These are phyloP conservation scores for Pseudobourletiella spinata DNA, from an alignment of 1,140 invertebrate species.

Conservation along the genomic window DNA sequence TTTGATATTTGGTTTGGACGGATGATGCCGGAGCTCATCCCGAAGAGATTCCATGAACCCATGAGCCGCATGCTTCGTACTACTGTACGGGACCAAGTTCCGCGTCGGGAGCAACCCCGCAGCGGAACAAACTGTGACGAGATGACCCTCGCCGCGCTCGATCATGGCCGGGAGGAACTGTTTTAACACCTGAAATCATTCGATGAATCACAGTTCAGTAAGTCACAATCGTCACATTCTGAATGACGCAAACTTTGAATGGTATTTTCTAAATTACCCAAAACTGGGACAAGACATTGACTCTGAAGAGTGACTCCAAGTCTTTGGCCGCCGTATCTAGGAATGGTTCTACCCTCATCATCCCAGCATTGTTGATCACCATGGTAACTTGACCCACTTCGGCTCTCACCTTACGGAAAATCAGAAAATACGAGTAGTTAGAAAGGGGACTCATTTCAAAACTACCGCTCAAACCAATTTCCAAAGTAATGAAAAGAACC, in stretches of 20 bases:
- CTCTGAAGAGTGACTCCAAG: conserved; percentile 30
- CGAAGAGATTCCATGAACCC: conserved; percentile 29
- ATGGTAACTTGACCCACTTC: conserved; percentile 35
- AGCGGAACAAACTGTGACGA: conserved; percentile 59
- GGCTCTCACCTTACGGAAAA: conserved; percentile 20
- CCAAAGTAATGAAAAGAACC: background rate
- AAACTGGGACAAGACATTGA: conserved; percentile 34
- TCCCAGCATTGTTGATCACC: conserved; percentile 35
- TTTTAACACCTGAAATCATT: conserved; percentile 58
- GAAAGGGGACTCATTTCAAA: background rate
- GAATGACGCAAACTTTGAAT: too few species aligned
- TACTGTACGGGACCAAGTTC: conserved; percentile 26
- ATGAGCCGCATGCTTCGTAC: conserved; percentile 33
- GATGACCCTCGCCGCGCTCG: conserved; percentile 62
- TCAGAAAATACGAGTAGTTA: background rate
- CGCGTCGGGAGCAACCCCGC: conserved; percentile 31
- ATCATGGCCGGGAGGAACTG: conserved; percentile 74
- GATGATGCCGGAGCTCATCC: conserved; percentile 31
- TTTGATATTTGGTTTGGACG: conserved; percentile 29
- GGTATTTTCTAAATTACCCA: too few species aligned
- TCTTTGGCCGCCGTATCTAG: conserved; percentile 23
- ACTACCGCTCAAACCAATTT: background rate
- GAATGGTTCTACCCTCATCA: conserved; percentile 27
- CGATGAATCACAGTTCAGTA: conserved; percentile 21
- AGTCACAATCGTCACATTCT: too few species aligned